These are phyloP conservation scores for Phlogophora meticulosa DNA, from an alignment of 2,888 invertebrate genomes.

Conservation along the genomic window DNA sequence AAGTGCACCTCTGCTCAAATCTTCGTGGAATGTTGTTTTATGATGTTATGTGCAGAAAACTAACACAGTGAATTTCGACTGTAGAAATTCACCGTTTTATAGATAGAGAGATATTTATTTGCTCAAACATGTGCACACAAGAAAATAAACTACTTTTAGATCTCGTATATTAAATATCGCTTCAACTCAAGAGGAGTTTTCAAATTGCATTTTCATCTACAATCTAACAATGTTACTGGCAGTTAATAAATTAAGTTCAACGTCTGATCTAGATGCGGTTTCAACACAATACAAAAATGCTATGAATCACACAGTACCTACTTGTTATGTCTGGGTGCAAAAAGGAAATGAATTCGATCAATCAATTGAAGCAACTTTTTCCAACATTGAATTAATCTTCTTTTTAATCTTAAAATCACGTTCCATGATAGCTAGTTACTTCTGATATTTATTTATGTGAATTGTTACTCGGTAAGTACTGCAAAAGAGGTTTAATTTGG, in stretches of 20 bases:
- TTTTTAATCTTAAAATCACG: conserved; percentile 37
- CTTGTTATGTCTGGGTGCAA: conserved; percentile 8
- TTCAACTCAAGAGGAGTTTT: too few species aligned
- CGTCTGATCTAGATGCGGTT: background rate
- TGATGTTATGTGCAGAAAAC: too few species aligned
- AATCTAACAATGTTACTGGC: background rate
- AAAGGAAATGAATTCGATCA: conserved; percentile 36
- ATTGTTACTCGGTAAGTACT: background rate
- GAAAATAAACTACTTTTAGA: too few species aligned
- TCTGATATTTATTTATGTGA: background rate
- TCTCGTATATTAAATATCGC: too few species aligned
- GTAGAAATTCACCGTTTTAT: too few species aligned
- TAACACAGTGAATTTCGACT: too few species aligned
- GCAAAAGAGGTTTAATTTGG: conserved; percentile 2
- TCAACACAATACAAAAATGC: background rate
- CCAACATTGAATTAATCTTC: conserved; percentile 23
- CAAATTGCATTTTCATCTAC: too few species aligned
- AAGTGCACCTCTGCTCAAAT: too few species aligned
- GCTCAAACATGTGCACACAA: too few species aligned
- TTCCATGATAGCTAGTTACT: conserved; percentile 1
- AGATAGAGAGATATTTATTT: too few species aligned
- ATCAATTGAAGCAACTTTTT: conserved; percentile 40
- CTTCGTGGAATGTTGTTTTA: too few species aligned
- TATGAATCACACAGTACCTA: conserved; percentile 31
- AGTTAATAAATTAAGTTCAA: background rate